phyloP scores from a whole-genome alignment of 2,797 vertebrate genomes.

The Platyrinchus mystaceus region DNA sequence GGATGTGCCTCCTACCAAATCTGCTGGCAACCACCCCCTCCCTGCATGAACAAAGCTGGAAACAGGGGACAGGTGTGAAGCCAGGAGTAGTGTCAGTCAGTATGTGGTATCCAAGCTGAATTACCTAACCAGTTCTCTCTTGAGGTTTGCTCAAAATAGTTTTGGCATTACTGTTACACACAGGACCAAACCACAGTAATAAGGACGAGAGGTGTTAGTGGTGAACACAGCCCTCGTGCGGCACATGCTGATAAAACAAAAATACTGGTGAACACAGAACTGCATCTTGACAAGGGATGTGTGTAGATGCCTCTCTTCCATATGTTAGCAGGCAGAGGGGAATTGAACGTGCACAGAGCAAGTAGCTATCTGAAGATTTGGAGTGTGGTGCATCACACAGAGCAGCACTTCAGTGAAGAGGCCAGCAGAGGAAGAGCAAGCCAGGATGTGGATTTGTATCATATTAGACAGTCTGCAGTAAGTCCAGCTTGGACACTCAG shows the following conservation, averaged over 20 bases:
- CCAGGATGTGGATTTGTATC: background rate
- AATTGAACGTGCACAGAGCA: background rate
- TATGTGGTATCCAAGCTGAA: background rate
- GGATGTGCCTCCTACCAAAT: fast-evolving
- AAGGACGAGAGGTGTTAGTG: background rate
- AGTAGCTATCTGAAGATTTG: background rate
- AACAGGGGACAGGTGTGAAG: background rate
- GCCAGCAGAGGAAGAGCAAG: fast-evolving
- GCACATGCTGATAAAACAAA: background rate
- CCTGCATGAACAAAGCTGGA: background rate
- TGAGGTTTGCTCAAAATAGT: background rate
- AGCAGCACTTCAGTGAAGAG: background rate
- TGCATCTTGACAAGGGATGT: background rate
- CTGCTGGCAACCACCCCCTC: background rate
- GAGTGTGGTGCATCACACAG: background rate
- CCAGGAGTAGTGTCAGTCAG: background rate
- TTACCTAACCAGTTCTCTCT: background rate
- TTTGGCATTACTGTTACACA: background rate
- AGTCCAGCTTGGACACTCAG: background rate
- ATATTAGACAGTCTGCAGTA: background rate
- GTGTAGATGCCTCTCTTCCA: background rate
- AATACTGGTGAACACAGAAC: background rate
- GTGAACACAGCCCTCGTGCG: background rate
- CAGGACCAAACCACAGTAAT: background rate
- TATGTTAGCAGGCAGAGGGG: background rate